Evolutionary conservation across 2,888 invertebrate genomes (phyloP), one percentile per base, ranked within the genome.

Genomic region (Polymixis flavicincta): DNA sequence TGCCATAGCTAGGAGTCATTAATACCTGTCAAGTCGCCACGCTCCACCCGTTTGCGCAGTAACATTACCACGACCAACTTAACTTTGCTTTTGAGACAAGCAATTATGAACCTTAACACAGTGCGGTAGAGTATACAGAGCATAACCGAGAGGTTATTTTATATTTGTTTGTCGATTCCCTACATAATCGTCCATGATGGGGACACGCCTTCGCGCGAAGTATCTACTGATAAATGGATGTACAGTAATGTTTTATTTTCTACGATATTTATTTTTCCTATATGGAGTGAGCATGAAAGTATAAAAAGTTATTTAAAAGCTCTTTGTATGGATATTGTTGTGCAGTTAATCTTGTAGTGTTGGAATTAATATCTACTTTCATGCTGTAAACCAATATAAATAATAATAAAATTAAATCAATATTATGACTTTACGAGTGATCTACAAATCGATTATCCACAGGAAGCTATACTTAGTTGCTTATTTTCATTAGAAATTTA

Each of bases 31-130:
- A 91, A 90, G 88, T 76, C 73, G 78, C 80, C 77, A 90, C 87
- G 92, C 95, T 88, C 94, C 96, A 90, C 95, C 95, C 94, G 92
- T 90, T 92, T 93, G 93, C 92, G 92, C 93, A 90, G 91, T 90
- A 83, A 92, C 92, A 93, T 93, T 93, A 92, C 89, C 83, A 84
- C 45, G 66, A 76, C 86, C 65, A 85, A 85, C 71, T 78, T 84
- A 71, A 37, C 63, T 67, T 67, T 78, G 19, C 75, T 4, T 48
- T 37, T 59, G 5, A 45, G 60, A 71, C 66, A 66, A 63, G n/a
- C 84, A 64, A 89, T 72, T 81, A 68, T 80, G 69, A 77, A 90
- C 90, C 88, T 84, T 92, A 89, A 69, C 48, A 54, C 61, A 28
- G 73, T 71, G 32, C 0, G 1, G 71, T 81, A 89, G 6, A 57